phyloP scores from a whole-genome alignment of 2,797 vertebrate genomes.

The Chanos chanos region DNA sequence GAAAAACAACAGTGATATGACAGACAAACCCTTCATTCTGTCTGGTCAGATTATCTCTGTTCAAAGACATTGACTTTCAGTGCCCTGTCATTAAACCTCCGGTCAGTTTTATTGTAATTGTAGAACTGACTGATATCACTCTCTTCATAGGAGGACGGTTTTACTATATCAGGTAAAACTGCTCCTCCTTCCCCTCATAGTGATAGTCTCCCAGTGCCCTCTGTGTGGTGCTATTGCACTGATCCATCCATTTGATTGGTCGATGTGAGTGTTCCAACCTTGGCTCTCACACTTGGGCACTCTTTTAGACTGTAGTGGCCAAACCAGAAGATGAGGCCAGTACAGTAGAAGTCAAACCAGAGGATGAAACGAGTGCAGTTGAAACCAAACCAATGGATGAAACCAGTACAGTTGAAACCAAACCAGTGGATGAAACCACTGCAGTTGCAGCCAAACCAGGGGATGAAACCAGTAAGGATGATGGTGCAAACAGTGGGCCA shows the following conservation, averaged over 20 bases:
- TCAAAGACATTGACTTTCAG: conserved; percentile 28
- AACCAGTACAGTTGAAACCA: conserved; percentile 30
- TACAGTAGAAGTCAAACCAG: conserved; percentile 40
- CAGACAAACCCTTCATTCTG: conserved; percentile 32
- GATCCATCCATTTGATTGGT: conserved; percentile 42
- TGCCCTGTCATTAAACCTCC: no score
- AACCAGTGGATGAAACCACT: conserved; percentile 33
- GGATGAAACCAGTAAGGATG: conserved; percentile 43
- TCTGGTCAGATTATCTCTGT: conserved; percentile 18
- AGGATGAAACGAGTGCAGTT: conserved; percentile 35
- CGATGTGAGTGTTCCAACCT: conserved; percentile 34
- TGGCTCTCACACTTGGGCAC: conserved; percentile 41
- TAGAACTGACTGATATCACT: conserved; percentile 32
- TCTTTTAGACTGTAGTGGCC: conserved; percentile 50
- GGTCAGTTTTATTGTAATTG: conserved; percentile 31
- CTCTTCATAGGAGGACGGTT: conserved; percentile 28
- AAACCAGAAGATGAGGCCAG: conserved; percentile 40
- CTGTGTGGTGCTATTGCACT: conserved; percentile 21
- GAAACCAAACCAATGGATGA: conserved; percentile 25
- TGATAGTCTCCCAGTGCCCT: conserved; percentile 16
- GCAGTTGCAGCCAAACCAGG: conserved; percentile 24
- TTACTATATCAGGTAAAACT: conserved; percentile 34
- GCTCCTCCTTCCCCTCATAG: conserved; percentile 35
- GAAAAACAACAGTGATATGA: no score
- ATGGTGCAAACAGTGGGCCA: conserved; percentile 41